phyloP scores from a whole-genome alignment of 2,113 vertebrate species.

The Zapus hudsonius region DNA sequence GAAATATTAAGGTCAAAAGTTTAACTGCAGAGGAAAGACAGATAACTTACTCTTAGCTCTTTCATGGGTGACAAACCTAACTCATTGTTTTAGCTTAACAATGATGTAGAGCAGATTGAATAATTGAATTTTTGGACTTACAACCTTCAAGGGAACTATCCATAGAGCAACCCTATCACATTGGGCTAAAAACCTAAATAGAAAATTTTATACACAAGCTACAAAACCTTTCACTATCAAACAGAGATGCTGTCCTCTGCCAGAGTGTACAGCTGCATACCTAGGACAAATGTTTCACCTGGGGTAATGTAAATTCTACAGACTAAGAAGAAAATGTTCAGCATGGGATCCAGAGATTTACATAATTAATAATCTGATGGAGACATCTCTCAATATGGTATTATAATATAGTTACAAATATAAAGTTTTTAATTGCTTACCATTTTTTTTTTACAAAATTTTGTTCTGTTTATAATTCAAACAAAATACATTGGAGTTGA shows the following conservation, averaged over 20 bases:
- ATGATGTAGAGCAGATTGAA: not conserved
- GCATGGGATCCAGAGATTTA: not conserved
- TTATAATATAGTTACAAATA: not conserved
- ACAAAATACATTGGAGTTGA: not conserved
- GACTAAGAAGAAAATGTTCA: not conserved
- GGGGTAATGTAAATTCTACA: not conserved
- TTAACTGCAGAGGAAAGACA: not conserved
- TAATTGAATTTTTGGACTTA: not conserved
- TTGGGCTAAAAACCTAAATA: not conserved
- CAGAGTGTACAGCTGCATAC: not conserved
- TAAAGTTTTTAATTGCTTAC: not conserved
- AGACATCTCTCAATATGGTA: not conserved
- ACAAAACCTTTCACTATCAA: not conserved
- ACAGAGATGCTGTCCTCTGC: not conserved
- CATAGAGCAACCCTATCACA: conserved; percentile 22
- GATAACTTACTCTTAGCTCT: not conserved
- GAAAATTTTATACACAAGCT: not conserved
- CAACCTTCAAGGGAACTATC: not conserved
- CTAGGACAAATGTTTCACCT: not conserved
- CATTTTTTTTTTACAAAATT: conserved; percentile 33
- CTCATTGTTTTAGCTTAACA: not conserved
- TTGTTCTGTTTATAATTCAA: conserved; percentile 1
- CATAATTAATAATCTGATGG: not conserved
- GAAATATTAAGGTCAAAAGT: not conserved
- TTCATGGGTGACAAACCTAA: not conserved